Evolutionary conservation across 2,113 vertebrate genomes (phyloP), one percentile per base, ranked within the genome.

Genomic region (Melanostigma gelatinosum): DNA sequence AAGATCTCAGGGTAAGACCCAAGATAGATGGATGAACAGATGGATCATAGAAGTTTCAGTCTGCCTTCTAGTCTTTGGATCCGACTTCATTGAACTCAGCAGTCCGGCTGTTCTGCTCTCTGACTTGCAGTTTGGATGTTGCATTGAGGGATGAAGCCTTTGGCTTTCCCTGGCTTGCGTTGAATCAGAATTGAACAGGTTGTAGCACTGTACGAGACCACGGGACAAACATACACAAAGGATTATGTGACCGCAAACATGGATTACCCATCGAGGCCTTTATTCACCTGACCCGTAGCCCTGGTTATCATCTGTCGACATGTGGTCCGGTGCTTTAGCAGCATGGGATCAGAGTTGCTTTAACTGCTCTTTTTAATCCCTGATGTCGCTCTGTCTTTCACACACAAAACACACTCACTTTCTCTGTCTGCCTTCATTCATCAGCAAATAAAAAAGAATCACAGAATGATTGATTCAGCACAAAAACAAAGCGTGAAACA

Each of bases 401-500:
- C 72, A 61, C 34, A 3, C 24, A 44, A 36, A 71, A 71, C 48
- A 6, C 8, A 57, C 54, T 20, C 32, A 34, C 58, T 63, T 40
- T 38, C 50, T 82, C 12, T 32, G 8, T 72, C 7, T 70, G 6
- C 44, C 2, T 16, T 8, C 38, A 75, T 83, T 79, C 42, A 82
- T 83, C 73, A 75, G 50, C 24, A 50, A 64, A 75, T 24, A 65
- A 64, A 75, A 78, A 81, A 60, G 32, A 42, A 70, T 76, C 36
- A 64, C 15, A 66, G 16, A 67, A 34, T 79, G 32, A 88, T 88
- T 16, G 77, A 88, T 86, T 69, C 50, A 24, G 27, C 32, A 15
- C 77, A 22, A 85, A 80, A 84, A 34, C 67, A 88, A 82, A 85
- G 36, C 80, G 27, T 58, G 54, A 75, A 85, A 80, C 29, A 82